phyloP scores from a whole-genome alignment of 92 coral and sea anemone species.

The Meandrina meandrites region DNA sequence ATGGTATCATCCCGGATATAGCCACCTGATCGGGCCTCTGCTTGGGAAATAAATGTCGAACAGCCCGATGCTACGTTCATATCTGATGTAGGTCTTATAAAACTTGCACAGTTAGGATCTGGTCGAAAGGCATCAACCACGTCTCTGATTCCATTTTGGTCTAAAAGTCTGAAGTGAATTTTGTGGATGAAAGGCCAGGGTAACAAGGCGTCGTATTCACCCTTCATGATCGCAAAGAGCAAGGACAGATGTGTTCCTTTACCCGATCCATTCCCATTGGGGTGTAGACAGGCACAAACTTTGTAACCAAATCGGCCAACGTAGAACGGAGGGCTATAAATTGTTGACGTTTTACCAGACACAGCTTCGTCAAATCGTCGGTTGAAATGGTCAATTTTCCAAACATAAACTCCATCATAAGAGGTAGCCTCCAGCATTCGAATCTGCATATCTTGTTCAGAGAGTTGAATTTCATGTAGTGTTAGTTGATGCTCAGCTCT shows the following conservation, averaged over 20 bases:
- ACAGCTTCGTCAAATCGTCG: slow-evolving; percentile 73
- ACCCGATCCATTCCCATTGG: slow-evolving; percentile 80
- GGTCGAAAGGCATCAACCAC: slow-evolving; percentile 75
- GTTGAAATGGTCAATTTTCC: slow-evolving; percentile 81
- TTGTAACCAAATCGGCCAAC: slow-evolving; percentile 86
- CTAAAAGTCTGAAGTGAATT: slow-evolving; percentile 73
- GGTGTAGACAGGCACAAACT: slow-evolving; percentile 75
- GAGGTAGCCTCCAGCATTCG: slow-evolving; percentile 55
- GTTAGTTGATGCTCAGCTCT: slow-evolving; percentile 59
- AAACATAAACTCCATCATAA: slow-evolving; percentile 72
- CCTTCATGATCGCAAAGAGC: slow-evolving; percentile 85
- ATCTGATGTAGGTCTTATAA: slow-evolving; percentile 71
- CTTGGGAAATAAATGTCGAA: slow-evolving; percentile 71
- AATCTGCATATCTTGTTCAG: slow-evolving; percentile 54
- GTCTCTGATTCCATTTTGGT: slow-evolving; percentile 71
- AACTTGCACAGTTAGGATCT: slow-evolving; percentile 84
- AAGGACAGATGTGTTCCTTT: slow-evolving; percentile 77
- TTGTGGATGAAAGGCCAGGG: slow-evolving; percentile 93
- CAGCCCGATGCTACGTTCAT: slow-evolving; percentile 92
- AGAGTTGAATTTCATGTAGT: slow-evolving; percentile 58
- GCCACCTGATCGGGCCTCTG: slow-evolving; percentile 49
- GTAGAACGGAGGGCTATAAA: slow-evolving; percentile 86
- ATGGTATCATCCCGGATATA: slow-evolving; percentile 68
- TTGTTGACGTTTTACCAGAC: slow-evolving; percentile 66
- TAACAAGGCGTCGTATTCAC: slow-evolving; percentile 79